Conservation (phyloP, 2,888 invertebrate genomes). For the Buathra laborator region DNA sequence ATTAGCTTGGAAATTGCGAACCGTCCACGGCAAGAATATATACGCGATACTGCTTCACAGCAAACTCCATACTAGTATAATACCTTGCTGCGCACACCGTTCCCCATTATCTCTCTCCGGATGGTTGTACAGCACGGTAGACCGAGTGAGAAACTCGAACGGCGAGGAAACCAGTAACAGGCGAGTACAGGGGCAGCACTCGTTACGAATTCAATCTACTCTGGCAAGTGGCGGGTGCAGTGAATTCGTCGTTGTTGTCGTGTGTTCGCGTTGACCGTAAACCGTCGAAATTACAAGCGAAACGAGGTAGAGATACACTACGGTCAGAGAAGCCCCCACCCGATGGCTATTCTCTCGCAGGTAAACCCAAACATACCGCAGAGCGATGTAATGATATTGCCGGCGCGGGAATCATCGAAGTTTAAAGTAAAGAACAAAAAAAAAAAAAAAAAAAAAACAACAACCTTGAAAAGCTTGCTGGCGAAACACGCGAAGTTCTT, state of each 20-base stretch:
- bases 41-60: neutral
- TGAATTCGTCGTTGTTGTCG: slow-evolving; percentile 50
- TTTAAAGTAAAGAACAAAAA: neutral
- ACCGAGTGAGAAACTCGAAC: neutral
- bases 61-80: slow-evolving; percentile 16
- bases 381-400: slow-evolving; percentile 7
- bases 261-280: slow-evolving; percentile 37
- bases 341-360: slow-evolving; percentile 10
- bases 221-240: slow-evolving; percentile 57
- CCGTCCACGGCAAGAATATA: slow-evolving; percentile 40
- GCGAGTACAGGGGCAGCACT: slow-evolving; percentile 43
- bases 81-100: slow-evolving; percentile 43
- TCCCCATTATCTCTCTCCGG: slow-evolving; percentile 61
- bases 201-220: slow-evolving; percentile 68
- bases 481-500: neutral
- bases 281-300: slow-evolving; percentile 54
- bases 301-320: slow-evolving; percentile 32
- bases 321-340: slow-evolving; percentile 3
- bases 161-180: neutral
- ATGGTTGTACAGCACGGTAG: slow-evolving; percentile 36
- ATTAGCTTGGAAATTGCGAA: slow-evolving; percentile 69
- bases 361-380: slow-evolving; percentile 1
- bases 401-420: neutral
- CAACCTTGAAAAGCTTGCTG: neutral
- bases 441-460: too few relatives aligned